Conservation (phyloP, 1,140 invertebrate species). For the Lasioglossum baleicum region DNA sequence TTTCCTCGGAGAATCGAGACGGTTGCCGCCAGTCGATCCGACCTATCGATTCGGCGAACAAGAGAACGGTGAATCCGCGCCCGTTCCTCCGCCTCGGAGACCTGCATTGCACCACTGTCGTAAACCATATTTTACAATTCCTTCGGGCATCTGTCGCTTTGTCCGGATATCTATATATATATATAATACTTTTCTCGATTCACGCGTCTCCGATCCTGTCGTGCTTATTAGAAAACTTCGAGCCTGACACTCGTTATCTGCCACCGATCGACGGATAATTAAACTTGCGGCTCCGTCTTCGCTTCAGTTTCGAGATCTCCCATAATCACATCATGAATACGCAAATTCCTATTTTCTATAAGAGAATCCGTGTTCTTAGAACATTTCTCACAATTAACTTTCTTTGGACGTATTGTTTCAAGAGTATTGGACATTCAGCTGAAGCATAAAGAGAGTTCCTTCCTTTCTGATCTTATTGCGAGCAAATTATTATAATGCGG, state of each 20-base stretch:
- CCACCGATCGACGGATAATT: neutral
- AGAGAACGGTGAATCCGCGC: slow-evolving; percentile 33
- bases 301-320: too few relatives aligned
- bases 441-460: too few relatives aligned
- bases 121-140: slow-evolving; percentile 52
- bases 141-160: slow-evolving; percentile 43
- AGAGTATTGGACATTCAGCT: too few relatives aligned
- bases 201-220: neutral
- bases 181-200: neutral
- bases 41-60: slow-evolving; percentile 54
- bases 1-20: slow-evolving; percentile 58
- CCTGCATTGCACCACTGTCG: slow-evolving; percentile 44
- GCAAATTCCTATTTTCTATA: too few relatives aligned
- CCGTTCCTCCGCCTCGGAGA: slow-evolving; percentile 9
- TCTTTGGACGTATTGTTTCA: neutral
- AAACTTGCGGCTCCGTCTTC: neutral
- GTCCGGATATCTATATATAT: slow-evolving; percentile 8
- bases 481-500: too few relatives aligned
- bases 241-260: neutral
- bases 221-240: neutral
- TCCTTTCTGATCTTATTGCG: too few relatives aligned
- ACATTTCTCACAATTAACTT: neutral
- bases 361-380: too few relatives aligned
- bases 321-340: too few relatives aligned
- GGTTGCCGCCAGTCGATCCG: slow-evolving; percentile 45